phyloP scores from a whole-genome alignment of 2,113 vertebrate species.

The western clawed frog (Xenopus tropicalis) region DNA sequence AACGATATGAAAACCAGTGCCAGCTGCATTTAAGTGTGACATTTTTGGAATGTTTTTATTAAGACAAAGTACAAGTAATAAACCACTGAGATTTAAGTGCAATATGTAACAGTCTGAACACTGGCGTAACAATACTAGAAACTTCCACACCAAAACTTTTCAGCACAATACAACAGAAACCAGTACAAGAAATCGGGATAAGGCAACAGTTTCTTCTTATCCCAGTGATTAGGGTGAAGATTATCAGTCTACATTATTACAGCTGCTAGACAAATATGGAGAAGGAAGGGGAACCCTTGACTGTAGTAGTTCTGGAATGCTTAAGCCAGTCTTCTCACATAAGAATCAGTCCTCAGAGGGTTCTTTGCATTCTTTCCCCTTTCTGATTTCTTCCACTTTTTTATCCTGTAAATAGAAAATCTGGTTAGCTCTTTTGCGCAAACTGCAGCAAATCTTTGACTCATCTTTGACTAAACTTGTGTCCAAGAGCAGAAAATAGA shows the following conservation, averaged over 20 bases:
- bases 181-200: constrained; percentile 36
- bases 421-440: background rate
- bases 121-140: constrained; percentile 40
- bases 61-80: constrained; percentile 32
- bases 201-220: constrained; percentile 69
- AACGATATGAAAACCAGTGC: too few species aligned
- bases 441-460: too few species aligned
- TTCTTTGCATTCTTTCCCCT: constrained; percentile 91
- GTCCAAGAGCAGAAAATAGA: too few species aligned
- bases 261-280: constrained; percentile 79
- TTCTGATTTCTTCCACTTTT: constrained; percentile 89
- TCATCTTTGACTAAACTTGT: too few species aligned
- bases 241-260: constrained; percentile 74
- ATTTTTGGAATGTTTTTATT: constrained; percentile 32
- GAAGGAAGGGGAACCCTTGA: constrained; percentile 63
- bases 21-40: background rate
- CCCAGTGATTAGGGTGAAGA: constrained; percentile 66
- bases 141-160: constrained; percentile 27
- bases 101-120: constrained; percentile 44
- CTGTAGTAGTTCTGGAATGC: constrained; percentile 48
- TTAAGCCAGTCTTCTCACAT: constrained; percentile 36
- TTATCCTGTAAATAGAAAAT: constrained; percentile 75
- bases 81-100: constrained; percentile 36
- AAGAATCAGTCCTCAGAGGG: constrained; percentile 71
- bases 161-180: constrained; percentile 36